Percentiles rank a stretch among this genome's conserved stretches.
These are phyloP conservation scores for Desoria tigrina DNA, from an alignment of 2,888 invertebrate species.

Conservation along the genomic window DNA sequence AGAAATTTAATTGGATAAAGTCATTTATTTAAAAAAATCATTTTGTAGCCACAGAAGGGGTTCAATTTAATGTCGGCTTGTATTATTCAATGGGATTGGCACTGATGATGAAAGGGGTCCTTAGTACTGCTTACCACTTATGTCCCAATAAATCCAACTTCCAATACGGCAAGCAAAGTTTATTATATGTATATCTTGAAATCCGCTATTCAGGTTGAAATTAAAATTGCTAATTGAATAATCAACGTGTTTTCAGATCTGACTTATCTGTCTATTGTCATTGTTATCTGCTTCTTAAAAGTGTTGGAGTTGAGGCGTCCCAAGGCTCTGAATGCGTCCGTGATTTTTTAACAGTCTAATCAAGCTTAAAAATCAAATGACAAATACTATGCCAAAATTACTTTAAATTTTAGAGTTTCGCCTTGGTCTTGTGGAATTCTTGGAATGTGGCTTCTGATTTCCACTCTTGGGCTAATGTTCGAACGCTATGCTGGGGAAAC, in stretches of 20 bases:
- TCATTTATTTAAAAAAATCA: neutral
- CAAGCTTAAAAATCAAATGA: neutral
- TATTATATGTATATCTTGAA: too few relatives aligned
- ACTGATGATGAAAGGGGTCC: neutral
- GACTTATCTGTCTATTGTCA: neutral
- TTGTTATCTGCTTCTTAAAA: constrained; percentile 10
- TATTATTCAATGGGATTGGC: constrained; percentile 16
- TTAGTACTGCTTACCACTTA: neutral
- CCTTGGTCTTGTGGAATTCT: constrained; percentile 1
- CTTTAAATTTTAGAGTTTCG: neutral
- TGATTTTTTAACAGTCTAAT: neutral
- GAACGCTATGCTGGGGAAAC: constrained; percentile 1
- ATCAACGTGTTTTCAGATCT: constrained; percentile 3
- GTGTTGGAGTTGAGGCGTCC: neutral
- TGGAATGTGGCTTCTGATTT: neutral
- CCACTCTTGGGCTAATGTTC: neutral
- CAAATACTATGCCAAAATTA: too few relatives aligned
- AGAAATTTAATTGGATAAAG: too few relatives aligned
- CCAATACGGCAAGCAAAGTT: constrained; percentile 15
- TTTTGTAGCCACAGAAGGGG: constrained; percentile 10
- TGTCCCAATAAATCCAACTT: constrained; percentile 14
- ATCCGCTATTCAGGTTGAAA: neutral
- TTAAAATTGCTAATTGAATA: neutral
- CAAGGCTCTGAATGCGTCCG: neutral
- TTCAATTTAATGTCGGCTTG: neutral